Percentiles rank a stretch among this genome's conserved stretches.
Conservation (phyloP, 2,797 vertebrate genomes). For the Periophthalmus magnuspinnatus region DNA sequence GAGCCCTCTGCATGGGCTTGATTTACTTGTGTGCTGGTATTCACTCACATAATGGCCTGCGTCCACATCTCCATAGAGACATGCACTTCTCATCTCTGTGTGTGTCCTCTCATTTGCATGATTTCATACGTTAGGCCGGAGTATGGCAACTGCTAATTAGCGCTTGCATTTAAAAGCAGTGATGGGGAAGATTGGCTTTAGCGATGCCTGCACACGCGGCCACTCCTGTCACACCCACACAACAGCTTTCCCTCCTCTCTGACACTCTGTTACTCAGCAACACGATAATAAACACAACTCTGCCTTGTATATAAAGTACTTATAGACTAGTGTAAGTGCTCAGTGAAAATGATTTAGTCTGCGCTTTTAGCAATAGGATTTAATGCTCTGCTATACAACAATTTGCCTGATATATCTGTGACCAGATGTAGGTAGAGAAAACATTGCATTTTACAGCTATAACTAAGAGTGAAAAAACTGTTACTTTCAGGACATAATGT, state of each 20-base stretch:
- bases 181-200: conserved; percentile 32
- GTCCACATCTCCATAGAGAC: conserved; percentile 28
- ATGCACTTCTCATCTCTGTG: background rate
- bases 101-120: conserved; percentile 20
- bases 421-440: background rate
- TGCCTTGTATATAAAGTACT: background rate
- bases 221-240: conserved; percentile 40
- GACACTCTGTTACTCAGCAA: conserved; percentile 62
- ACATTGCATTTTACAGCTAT: background rate
- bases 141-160: conserved; percentile 54
- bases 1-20: conserved; percentile 12
- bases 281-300: conserved; percentile 36
- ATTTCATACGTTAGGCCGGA: conserved; percentile 36
- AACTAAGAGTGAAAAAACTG: too few relatives aligned
- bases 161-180: conserved; percentile 26
- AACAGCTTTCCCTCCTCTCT: conserved; percentile 51
- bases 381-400: background rate
- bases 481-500: background rate
- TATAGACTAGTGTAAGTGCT: background rate
- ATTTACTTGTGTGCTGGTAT: conserved; percentile 19
- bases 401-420: background rate
- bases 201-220: conserved; percentile 7
- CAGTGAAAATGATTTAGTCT: background rate
- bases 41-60: conserved; percentile 11
- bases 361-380: background rate